Base-by-base conservation (phyloP, 2,888 invertebrate genomes). In the Agriopis marginaria region DNA sequence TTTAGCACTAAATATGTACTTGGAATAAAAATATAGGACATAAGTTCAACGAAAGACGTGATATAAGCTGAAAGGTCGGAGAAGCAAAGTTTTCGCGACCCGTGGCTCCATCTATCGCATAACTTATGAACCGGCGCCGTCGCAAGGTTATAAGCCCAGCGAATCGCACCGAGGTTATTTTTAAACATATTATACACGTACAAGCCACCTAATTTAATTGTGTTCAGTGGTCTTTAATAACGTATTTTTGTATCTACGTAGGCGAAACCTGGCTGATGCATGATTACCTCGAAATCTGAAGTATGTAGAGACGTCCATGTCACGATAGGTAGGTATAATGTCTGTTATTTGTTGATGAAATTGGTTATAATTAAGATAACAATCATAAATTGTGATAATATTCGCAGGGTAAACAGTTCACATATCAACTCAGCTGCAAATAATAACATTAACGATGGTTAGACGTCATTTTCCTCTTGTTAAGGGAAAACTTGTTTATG, bases 51-150 rank as follows among this genome's bases (percentile, higher is more conserved):
- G n/a, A 39, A 60, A 49, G 23, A 49, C 49, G 39, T 9, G 39
- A 49, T 49, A 53, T 49, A 44, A 55, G 23, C 58, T 63, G 68
- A 63, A 68, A 63, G 44, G 17, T 23, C 32, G 59, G 44, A 67
- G 63, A 67, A 69, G 66, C 73, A 70, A 74, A 64, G 68, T 77
- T 81, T 86, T 86, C 75, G 85, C 49, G 66, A 84, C 90, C 0
- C 1, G 64, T 82, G 79, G 67, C 87, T 89, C 91, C 92, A 92
- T 91, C 92, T 92, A 78, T 77, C 73, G 77, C 59, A 68, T 89
- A 92, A 92, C 90, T 92, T 92, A 91, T 75, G 63, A 69, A 70
- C 63, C n/a, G 6, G 59, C 66, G 53, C 56, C 66, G 53, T n/a
- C 23, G 55, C 76, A 77, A 76, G 76, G 77, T 77, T 77, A 76